Conservation (phyloP, 2,888 invertebrate genomes). For the Ecdyonurus torrentis region DNA sequence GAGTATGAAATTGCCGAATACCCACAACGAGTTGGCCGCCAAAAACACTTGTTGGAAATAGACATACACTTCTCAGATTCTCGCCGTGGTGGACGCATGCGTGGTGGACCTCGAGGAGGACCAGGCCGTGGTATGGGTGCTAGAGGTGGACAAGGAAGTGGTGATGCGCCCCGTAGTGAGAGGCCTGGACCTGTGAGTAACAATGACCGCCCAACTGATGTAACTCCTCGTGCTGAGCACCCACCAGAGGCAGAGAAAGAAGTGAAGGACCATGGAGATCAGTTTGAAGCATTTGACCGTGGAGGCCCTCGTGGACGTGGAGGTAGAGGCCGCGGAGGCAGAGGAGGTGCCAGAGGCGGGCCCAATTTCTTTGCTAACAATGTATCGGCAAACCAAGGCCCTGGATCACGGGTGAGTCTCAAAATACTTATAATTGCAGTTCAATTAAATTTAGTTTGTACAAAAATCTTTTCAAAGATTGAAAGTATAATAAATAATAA, state of each 20-base stretch:
- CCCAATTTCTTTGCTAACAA: neutral
- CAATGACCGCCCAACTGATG: neutral
- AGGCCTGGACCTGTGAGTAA: neutral
- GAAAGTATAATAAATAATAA: no score
- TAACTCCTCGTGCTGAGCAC: neutral
- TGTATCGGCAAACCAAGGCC: neutral
- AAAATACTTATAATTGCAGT: no score
- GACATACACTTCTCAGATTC: conserved; percentile 76
- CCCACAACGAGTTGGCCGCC: conserved; percentile 71
- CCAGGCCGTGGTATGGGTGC: conserved; percentile 33
- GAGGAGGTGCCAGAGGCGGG: neutral
- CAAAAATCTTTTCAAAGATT: no score
- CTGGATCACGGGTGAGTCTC: no score
- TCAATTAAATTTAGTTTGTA: no score
- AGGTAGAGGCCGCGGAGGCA: neutral
- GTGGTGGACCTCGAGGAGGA: conserved; percentile 30
- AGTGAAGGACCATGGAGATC: neutral
- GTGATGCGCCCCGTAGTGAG: conserved; percentile 7
- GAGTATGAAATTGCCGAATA: conserved; percentile 60
- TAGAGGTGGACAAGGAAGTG: conserved; percentile 27
- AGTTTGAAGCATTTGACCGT: neutral
- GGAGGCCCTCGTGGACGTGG: neutral
- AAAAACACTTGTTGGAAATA: conserved; percentile 71
- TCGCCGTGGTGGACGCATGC: conserved; percentile 40
- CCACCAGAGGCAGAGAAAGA: neutral